Percentiles rank a stretch among this genome's conserved stretches.
Evolutionary conservation across 2,797 vertebrate species (phyloP).

Genomic region (Mormyrus proboscirostris): DNA sequence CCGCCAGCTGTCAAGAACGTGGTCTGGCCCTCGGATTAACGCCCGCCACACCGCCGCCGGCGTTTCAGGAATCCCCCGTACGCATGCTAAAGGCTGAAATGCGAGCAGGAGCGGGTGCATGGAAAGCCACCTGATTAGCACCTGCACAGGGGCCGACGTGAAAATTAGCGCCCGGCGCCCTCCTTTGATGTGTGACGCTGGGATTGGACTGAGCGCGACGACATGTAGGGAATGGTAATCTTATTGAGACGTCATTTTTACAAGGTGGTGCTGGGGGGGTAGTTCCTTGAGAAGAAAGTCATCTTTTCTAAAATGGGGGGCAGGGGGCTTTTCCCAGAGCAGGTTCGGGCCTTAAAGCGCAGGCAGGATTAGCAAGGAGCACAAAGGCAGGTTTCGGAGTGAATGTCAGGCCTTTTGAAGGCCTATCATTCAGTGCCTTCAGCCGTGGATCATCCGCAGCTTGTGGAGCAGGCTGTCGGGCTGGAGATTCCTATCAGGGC

Average conservation of each 20-base stretch:
- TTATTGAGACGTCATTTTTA: conserved; percentile 49
- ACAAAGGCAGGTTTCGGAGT: conserved; percentile 56
- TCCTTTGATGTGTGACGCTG: conserved; percentile 31
- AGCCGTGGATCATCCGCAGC: conserved; percentile 52
- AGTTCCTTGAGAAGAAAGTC: conserved; percentile 45
- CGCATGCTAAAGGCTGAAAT: background rate
- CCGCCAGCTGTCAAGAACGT: background rate
- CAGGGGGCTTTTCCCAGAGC: conserved; percentile 52
- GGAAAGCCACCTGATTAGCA: background rate
- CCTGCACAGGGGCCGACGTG: background rate
- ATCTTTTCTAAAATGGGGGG: conserved; percentile 7
- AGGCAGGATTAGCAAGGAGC: conserved; percentile 50
- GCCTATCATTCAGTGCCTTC: conserved; percentile 57
- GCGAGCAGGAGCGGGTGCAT: background rate
- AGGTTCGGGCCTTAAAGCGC: conserved; percentile 60
- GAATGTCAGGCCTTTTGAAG: conserved; percentile 50
- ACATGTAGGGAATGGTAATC: conserved; percentile 42
- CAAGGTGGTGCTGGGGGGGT: conserved; percentile 27
- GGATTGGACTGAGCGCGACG: conserved; percentile 19
- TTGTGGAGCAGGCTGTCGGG: conserved; percentile 42
- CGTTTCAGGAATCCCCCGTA: background rate
- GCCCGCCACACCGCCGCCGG: background rate
- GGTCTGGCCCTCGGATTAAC: background rate
- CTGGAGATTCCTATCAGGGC: conserved; percentile 38
- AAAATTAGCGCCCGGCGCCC: background rate